Evolutionary conservation across 2,797 vertebrate species (phyloP), one percentile per base, ranked within the genome.

Genomic region (Trachurus trachurus): DNA sequence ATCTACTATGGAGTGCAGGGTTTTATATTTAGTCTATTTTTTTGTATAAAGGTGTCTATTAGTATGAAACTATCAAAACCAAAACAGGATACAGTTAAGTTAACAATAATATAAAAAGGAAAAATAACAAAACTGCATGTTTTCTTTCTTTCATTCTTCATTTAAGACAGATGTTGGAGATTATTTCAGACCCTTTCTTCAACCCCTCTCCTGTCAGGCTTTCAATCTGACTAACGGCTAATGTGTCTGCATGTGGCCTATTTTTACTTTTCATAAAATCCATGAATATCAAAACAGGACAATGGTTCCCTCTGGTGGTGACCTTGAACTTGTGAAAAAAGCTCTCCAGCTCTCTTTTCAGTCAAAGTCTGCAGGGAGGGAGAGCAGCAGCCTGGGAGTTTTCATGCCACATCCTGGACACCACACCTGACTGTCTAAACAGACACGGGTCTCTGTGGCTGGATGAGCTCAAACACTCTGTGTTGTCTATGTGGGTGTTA

Each of bases 341-440:
- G 26, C 26, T 26, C 29, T 19, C 16, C 2, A 40, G 6, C 42
- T 52, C 29, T 50, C 39, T 66, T 50, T 54, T 8, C 26, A 11
- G 34, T 53, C 19, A 67, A 26, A 34, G 47, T 45, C 37, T 57
- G 5, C 47, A 31, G 50, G 65, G 44, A 74, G 53, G 53, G 54
- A 19, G 53, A 37, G 37, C 26, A 22, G 34, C 1, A 3, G 34
- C 17, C 61, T 52, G n/a, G 17, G 5, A 5, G 39, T 56, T 10
- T 56, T 56, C 26, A 71, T 19, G 29, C 63, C 15, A 91, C 82
- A 90, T 91, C 90, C 91, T 85, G 89, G 82, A 86, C 64, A 87
- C 87, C 85, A 85, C 91, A 76, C 90, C 92, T 89, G 58, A 17
- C 69, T 85, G 66, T 84, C 85, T 79, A 88, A 84, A 88, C 85